A percentile compares a stretch with the other conserved stretches of the same genome.
Conservation (phyloP, 2,113 vertebrate genomes). For the Paralichthys olivaceus region DNA sequence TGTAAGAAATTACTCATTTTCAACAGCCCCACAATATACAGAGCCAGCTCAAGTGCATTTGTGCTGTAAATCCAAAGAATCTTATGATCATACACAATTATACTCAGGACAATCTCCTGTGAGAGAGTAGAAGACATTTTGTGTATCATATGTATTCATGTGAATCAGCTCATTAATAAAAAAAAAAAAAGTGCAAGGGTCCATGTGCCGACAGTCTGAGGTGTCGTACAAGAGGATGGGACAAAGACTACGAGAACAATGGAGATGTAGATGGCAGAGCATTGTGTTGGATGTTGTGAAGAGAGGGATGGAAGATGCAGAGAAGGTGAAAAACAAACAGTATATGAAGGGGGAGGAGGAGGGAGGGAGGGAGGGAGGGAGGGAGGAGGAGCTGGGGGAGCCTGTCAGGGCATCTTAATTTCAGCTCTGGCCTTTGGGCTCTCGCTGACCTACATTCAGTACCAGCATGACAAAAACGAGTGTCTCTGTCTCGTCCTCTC, state of each 20-base stretch:
- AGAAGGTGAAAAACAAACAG: not conserved
- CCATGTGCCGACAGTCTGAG: not conserved
- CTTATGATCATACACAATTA: not conserved
- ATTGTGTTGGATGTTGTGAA: not conserved
- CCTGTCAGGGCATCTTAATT: conserved; percentile 70
- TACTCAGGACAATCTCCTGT: conserved; percentile 12
- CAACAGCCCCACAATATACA: too few relatives aligned
- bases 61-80: not conserved
- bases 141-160: too few relatives aligned
- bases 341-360: not conserved
- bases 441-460: conserved; percentile 68
- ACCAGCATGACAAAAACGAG: conserved; percentile 29
- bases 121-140: too few relatives aligned
- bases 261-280: not conserved
- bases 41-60: not conserved
- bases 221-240: not conserved
- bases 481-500: conserved; percentile 10
- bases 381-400: conserved; percentile 21
- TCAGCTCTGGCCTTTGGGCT: conserved; percentile 65
- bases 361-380: not conserved
- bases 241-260: not conserved
- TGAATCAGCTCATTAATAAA: conserved; percentile 37
- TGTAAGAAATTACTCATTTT: not conserved
- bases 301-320: not conserved
- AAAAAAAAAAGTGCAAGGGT: conserved; percentile 24